Percentiles rank a stretch among this genome's conserved stretches.
These are phyloP conservation scores for Xiphophorus maculatus DNA, from an alignment of 2,113 vertebrate genomes.

Conservation along the genomic window DNA sequence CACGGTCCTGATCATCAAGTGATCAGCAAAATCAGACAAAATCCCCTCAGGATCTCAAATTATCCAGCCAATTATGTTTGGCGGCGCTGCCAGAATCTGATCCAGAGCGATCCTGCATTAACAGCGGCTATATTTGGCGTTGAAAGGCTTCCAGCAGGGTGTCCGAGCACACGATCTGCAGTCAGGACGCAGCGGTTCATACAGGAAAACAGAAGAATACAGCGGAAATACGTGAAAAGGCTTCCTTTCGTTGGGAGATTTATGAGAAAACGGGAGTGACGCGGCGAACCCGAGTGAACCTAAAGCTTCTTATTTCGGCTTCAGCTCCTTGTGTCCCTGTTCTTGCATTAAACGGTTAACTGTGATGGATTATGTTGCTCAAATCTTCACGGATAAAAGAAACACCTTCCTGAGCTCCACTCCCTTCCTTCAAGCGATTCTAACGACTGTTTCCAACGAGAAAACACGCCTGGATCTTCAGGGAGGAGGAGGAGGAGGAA, in stretches of 20 bases:
- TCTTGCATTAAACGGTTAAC: slow-evolving; percentile 2
- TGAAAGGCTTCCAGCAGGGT: slow-evolving; percentile 37
- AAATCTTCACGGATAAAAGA: slow-evolving; percentile 9
- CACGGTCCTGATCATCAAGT: not conserved
- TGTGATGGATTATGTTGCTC: slow-evolving; percentile 46
- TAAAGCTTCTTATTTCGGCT: slow-evolving; percentile 56
- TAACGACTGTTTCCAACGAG: slow-evolving; percentile 21
- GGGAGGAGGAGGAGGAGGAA: slow-evolving; percentile 1
- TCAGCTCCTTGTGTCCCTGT: slow-evolving; percentile 33
- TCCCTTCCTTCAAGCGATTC: slow-evolving; percentile 62
- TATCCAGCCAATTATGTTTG: slow-evolving; percentile 51
- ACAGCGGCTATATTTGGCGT: slow-evolving; percentile 70
- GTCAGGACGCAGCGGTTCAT: not conserved
- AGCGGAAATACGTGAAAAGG: not conserved
- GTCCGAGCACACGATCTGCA: not conserved
- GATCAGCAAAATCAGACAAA: not conserved
- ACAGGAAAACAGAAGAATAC: not conserved
- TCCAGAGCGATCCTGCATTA: slow-evolving; percentile 51
- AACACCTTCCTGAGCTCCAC: slow-evolving; percentile 27
- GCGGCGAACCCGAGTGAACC: slow-evolving; percentile 31
- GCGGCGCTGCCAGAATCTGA: slow-evolving; percentile 42
- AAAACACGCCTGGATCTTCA: slow-evolving; percentile 21
- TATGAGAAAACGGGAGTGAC: slow-evolving; percentile 20
- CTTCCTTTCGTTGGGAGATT: slow-evolving; percentile 7
- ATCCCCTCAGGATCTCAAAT: not conserved